Conservation (phyloP, 23 tunicate species). For the Aplidium turbinatum region DNA sequence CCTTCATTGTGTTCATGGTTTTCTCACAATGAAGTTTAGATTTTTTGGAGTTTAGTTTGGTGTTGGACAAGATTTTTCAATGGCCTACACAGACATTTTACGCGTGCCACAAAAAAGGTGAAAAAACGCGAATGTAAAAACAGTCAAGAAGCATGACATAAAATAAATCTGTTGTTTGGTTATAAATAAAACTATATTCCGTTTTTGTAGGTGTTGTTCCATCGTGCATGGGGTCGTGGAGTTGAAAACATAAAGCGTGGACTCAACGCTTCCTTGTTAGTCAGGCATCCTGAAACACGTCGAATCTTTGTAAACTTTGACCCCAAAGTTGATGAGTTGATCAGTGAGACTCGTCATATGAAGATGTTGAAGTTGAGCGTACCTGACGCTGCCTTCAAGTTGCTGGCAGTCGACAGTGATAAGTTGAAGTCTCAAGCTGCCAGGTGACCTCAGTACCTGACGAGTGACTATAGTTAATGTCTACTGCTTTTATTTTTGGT, state of each 20-base stretch:
- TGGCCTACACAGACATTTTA: too few relatives aligned
- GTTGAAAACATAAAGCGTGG: conserved; percentile 61
- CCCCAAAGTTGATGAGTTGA: conserved; percentile 71
- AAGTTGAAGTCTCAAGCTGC: conserved; percentile 53
- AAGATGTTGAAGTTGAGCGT: conserved; percentile 47
- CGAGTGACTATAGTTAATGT: too few relatives aligned
- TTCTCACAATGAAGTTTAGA: too few relatives aligned
- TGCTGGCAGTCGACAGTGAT: conserved; percentile 51
- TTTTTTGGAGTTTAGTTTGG: too few relatives aligned
- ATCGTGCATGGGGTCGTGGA: conserved; percentile 79
- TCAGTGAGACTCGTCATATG: conserved; percentile 80
- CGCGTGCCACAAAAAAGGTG: too few relatives aligned
- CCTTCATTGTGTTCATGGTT: too few relatives aligned
- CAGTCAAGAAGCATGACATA: too few relatives aligned
- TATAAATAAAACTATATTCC: background rate
- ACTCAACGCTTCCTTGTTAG: conserved; percentile 66
- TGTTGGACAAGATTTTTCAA: too few relatives aligned
- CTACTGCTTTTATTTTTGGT: too few relatives aligned
- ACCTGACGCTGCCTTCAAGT: conserved; percentile 62
- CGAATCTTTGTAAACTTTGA: conserved; percentile 81
- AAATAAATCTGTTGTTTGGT: too few relatives aligned
- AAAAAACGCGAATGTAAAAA: too few relatives aligned
- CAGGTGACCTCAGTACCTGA: conserved; percentile 20
- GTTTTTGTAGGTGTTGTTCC: conserved; percentile 57
- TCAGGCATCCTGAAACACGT: conserved; percentile 70